phyloP scores from a whole-genome alignment of 2,113 vertebrate species.

The Raja brachyura region DNA sequence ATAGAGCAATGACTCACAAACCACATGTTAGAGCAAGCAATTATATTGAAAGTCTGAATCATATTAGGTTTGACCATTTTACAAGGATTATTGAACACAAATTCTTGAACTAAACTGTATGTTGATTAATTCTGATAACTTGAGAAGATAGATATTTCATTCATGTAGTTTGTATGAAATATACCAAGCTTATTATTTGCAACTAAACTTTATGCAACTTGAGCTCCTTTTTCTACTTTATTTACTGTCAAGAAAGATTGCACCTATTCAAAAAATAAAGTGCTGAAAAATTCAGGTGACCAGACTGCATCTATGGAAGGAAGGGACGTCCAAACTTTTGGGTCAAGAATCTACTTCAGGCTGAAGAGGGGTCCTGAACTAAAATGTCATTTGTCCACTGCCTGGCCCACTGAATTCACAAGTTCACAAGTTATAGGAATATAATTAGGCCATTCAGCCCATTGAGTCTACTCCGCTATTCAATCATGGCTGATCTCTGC shows the following conservation, averaged over 20 bases:
- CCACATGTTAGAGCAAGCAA: neutral
- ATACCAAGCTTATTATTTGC: neutral
- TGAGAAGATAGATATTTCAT: neutral
- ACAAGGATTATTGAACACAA: neutral
- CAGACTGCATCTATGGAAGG: too few relatives aligned
- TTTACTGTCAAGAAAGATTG: neutral
- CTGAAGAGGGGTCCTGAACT: too few relatives aligned
- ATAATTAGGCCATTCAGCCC: too few relatives aligned
- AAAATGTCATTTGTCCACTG: too few relatives aligned
- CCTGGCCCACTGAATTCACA: too few relatives aligned
- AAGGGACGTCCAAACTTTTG: too few relatives aligned
- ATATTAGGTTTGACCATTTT: neutral
- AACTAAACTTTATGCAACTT: neutral
- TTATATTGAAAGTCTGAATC: slow-evolving; percentile 6
- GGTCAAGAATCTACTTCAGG: too few relatives aligned
- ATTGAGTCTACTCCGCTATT: too few relatives aligned
- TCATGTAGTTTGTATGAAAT: neutral
- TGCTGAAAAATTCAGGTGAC: too few relatives aligned
- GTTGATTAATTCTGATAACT: neutral
- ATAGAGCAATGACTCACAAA: neutral
- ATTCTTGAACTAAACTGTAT: neutral
- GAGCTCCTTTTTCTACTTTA: neutral
- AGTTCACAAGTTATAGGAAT: too few relatives aligned
- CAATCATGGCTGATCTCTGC: too few relatives aligned
- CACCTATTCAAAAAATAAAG: too few relatives aligned